Conservation (phyloP, 2,113 vertebrate genomes). For the Todiramphus chloris region DNA sequence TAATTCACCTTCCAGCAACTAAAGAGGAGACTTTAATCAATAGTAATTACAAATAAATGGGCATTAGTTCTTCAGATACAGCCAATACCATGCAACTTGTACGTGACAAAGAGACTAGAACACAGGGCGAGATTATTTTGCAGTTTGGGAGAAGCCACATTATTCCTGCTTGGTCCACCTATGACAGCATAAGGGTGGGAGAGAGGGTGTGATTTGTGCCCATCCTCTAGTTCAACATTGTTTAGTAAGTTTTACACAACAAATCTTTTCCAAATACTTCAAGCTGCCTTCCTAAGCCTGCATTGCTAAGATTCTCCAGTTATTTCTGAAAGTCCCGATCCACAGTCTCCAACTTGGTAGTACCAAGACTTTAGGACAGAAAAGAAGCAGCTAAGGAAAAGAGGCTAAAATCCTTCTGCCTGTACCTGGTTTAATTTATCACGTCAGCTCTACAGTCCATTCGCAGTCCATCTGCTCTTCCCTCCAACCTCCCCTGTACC, state of each 20-base stretch:
- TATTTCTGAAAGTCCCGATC: not conserved
- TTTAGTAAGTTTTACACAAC: not conserved
- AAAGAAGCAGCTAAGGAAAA: not conserved
- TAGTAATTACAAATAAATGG: not conserved
- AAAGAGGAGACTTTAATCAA: not conserved
- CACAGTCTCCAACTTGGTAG: not conserved
- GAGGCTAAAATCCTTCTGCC: not conserved
- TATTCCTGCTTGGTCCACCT: not conserved
- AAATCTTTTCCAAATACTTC: not conserved
- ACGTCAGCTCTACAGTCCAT: not conserved
- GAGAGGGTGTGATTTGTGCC: not conserved
- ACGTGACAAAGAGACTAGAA: not conserved
- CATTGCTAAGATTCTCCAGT: not conserved
- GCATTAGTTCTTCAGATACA: not conserved
- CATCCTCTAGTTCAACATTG: not conserved
- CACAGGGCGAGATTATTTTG: not conserved
- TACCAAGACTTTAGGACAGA: not conserved
- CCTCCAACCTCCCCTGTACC: not conserved
- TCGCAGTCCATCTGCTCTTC: not conserved
- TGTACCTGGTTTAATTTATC: not conserved
- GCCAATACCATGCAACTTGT: not conserved
- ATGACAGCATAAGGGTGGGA: not conserved
- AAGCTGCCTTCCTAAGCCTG: not conserved
- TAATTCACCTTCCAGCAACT: not conserved
- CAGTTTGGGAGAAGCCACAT: not conserved